Conservation (phyloP, 1,140 invertebrate species). For the Mercenaria mercenaria region DNA sequence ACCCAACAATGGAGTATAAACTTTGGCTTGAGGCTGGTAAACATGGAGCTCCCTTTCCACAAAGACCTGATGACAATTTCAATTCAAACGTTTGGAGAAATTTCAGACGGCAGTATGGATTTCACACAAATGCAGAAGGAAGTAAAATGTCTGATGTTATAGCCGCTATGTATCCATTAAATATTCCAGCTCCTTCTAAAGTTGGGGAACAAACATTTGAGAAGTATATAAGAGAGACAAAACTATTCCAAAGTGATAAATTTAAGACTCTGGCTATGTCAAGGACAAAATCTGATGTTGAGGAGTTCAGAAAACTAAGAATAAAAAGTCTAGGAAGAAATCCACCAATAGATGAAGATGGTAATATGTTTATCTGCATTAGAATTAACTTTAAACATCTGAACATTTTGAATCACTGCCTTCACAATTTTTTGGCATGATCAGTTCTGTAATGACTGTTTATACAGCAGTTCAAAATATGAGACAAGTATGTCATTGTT, state of each 20-base stretch:
- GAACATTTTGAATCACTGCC: neutral
- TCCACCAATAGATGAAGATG: constrained; percentile 84
- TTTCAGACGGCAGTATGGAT: constrained; percentile 82
- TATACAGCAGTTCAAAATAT: too few species aligned
- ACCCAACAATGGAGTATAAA: constrained; percentile 79
- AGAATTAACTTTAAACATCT: neutral
- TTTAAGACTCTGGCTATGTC: constrained; percentile 80
- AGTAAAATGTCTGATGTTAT: constrained; percentile 82
- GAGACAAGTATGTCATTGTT: too few species aligned
- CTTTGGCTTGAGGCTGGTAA: constrained; percentile 85
- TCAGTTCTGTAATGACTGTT: too few species aligned
- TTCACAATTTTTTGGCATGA: too few species aligned
- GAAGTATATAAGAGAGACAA: constrained; percentile 83
- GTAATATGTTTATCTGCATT: constrained; percentile 61
- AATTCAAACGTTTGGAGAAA: constrained; percentile 86
- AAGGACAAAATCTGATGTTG: constrained; percentile 79
- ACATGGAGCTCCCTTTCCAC: constrained; percentile 79
- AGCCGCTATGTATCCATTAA: constrained; percentile 84
- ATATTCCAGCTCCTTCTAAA: constrained; percentile 83
- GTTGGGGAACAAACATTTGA: constrained; percentile 83
- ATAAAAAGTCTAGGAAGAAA: constrained; percentile 82
- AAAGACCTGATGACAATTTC: constrained; percentile 80
- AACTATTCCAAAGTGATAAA: constrained; percentile 81
- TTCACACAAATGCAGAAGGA: constrained; percentile 79
- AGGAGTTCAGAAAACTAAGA: constrained; percentile 80